Evolutionary conservation across 2,888 invertebrate species (phyloP).

Genomic region (Steinernema carpocapsae): DNA sequence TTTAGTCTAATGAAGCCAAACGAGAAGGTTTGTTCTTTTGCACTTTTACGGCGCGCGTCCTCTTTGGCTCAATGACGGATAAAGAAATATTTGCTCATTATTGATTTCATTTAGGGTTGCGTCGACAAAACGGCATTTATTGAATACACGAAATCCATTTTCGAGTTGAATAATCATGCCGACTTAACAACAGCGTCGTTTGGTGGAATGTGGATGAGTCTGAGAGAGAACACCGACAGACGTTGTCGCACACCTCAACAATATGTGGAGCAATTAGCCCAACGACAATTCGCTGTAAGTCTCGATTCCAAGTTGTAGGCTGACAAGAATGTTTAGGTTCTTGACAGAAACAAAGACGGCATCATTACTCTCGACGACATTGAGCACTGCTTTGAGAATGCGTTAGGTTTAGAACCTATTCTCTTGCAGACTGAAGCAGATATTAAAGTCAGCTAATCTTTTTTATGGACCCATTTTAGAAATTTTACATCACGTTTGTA

Average conservation of each 20-base stretch:
- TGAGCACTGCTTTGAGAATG: slow-evolving; percentile 39
- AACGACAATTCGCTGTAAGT: slow-evolving; percentile 42
- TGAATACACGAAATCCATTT: slow-evolving; percentile 54
- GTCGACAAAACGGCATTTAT: slow-evolving; percentile 54
- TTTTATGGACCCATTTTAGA: neutral
- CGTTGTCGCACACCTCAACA: neutral
- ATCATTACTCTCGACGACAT: slow-evolving; percentile 58
- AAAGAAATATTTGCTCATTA: slow-evolving; percentile 29
- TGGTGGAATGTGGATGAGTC: slow-evolving; percentile 38
- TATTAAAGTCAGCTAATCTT: neutral
- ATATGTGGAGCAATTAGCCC: slow-evolving; percentile 39
- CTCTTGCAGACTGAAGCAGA: slow-evolving; percentile 6
- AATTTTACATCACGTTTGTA: neutral
- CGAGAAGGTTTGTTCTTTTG: slow-evolving; percentile 46
- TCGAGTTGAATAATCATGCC: slow-evolving; percentile 53
- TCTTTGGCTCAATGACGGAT: neutral
- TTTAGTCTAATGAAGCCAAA: slow-evolving; percentile 58
- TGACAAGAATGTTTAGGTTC: slow-evolving; percentile 37
- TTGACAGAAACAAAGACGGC: slow-evolving; percentile 60
- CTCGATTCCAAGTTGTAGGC: neutral
- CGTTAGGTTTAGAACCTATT: slow-evolving; percentile 40
- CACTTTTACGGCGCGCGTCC: neutral
- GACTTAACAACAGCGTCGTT: slow-evolving; percentile 41
- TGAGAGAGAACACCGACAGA: neutral
- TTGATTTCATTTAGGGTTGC: slow-evolving; percentile 46